These are phyloP conservation scores for Phalanger gymnotis DNA, from an alignment of 2,797 vertebrate genomes.

Conservation along the genomic window DNA sequence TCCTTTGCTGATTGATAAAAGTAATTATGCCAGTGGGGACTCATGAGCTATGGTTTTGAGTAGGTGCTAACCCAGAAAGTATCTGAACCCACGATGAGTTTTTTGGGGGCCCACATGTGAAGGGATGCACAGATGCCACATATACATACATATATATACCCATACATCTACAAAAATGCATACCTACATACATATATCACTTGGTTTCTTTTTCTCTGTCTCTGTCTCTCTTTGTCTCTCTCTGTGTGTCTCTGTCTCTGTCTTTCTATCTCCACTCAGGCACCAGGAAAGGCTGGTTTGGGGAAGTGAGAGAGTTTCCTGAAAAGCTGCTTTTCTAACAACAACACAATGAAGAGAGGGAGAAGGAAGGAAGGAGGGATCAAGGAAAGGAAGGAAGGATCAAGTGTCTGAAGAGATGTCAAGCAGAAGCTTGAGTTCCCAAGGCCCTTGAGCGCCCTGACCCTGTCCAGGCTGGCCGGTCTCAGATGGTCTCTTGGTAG, in stretches of 20 bases:
- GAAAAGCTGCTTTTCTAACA: neutral
- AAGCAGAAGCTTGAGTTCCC: neutral
- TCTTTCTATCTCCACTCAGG: neutral
- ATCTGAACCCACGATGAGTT: neutral
- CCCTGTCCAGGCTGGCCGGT: neutral
- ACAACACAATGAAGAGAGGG: neutral
- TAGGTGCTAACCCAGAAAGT: neutral
- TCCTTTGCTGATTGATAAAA: neutral
- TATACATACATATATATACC: neutral
- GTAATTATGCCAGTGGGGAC: neutral
- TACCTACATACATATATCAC: neutral
- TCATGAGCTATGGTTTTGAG: neutral
- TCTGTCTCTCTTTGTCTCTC: neutral
- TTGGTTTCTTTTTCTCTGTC: neutral
- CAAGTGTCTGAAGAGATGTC: neutral
- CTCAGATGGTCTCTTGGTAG: neutral
- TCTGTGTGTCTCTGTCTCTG: neutral
- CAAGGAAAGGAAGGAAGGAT: neutral
- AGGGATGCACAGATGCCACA: neutral
- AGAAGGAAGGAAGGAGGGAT: neutral
- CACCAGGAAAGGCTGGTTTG: neutral
- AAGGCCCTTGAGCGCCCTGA: neutral
- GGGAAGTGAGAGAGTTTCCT: neutral
- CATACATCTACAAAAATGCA: neutral
- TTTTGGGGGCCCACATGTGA: neutral